Evolutionary conservation across 1,140 invertebrate species (phyloP).

Genomic region (Diorhabda carinulata): DNA sequence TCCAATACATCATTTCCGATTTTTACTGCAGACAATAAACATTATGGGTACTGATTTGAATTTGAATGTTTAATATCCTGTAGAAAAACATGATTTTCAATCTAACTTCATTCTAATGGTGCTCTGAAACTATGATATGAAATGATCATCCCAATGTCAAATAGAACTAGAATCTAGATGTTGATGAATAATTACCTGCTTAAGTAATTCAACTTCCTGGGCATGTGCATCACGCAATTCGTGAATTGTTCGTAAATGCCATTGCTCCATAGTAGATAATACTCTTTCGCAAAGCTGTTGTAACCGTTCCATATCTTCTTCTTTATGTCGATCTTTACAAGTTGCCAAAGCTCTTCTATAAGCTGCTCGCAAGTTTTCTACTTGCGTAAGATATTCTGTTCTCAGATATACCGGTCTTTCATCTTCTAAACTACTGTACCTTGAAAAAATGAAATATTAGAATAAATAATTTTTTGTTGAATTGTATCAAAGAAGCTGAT

Average conservation of each 20-base stretch:
- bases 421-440: constrained; percentile 31
- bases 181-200: constrained; percentile 35
- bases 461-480: too few relatives aligned
- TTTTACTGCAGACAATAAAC: too few relatives aligned
- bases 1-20: too few relatives aligned
- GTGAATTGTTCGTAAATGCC: constrained; percentile 76
- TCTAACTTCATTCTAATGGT: too few relatives aligned
- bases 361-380: constrained; percentile 67
- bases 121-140: too few relatives aligned
- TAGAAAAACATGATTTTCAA: too few relatives aligned
- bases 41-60: too few relatives aligned
- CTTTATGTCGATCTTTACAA: constrained; percentile 72
- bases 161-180: not conserved
- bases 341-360: constrained; percentile 63
- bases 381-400: constrained; percentile 71
- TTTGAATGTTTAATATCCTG: too few relatives aligned
- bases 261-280: constrained; percentile 80
- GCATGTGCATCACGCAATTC: constrained; percentile 83
- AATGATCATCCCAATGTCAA: too few relatives aligned
- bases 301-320: constrained; percentile 82
- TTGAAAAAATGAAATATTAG: too few relatives aligned
- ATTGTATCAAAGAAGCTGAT: too few relatives aligned
- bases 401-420: constrained; percentile 53
- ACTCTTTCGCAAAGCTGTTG: constrained; percentile 82
- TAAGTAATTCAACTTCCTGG: constrained; percentile 66